Conservation (phyloP, 2,113 vertebrate species). For the Salminus brasiliensis region DNA sequence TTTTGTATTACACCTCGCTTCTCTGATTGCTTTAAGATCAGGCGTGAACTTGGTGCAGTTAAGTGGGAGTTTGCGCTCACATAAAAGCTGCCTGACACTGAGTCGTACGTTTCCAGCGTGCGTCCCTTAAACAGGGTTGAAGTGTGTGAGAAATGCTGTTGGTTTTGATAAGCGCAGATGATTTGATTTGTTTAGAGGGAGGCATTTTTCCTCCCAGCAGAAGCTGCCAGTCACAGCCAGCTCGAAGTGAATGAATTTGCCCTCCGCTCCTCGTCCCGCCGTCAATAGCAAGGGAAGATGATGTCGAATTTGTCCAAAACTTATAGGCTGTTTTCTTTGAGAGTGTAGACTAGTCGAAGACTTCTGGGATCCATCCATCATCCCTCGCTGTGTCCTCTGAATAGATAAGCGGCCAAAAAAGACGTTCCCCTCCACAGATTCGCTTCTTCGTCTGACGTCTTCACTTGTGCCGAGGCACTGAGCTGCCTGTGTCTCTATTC, state of each 20-base stretch:
- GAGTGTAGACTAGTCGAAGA: slow-evolving; percentile 27
- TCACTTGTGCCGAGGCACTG: neutral
- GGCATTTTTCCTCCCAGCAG: too few relatives aligned
- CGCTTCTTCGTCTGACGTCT: slow-evolving; percentile 15
- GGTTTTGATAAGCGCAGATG: neutral
- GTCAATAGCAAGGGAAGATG: neutral
- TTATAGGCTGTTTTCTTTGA: slow-evolving; percentile 15
- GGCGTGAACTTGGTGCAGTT: neutral
- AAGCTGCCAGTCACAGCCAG: neutral
- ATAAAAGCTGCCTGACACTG: neutral
- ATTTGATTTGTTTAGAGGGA: neutral
- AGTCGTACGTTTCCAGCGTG: neutral
- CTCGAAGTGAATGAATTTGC: neutral
- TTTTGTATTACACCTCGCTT: too few relatives aligned
- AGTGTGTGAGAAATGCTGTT: neutral
- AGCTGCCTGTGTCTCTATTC: neutral
- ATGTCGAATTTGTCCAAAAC: slow-evolving; percentile 19
- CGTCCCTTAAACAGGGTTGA: neutral
- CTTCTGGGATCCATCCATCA: slow-evolving; percentile 35
- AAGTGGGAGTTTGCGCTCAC: neutral
- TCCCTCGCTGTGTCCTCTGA: slow-evolving; percentile 25
- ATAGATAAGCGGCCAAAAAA: slow-evolving; percentile 36
- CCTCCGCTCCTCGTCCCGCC: neutral
- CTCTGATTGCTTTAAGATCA: neutral
- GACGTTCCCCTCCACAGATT: neutral